A percentile compares a stretch with the other conserved stretches of the same genome.
phyloP scores from a whole-genome alignment of 64 coral and sea anemone genomes.

The Anthopleura sola region DNA sequence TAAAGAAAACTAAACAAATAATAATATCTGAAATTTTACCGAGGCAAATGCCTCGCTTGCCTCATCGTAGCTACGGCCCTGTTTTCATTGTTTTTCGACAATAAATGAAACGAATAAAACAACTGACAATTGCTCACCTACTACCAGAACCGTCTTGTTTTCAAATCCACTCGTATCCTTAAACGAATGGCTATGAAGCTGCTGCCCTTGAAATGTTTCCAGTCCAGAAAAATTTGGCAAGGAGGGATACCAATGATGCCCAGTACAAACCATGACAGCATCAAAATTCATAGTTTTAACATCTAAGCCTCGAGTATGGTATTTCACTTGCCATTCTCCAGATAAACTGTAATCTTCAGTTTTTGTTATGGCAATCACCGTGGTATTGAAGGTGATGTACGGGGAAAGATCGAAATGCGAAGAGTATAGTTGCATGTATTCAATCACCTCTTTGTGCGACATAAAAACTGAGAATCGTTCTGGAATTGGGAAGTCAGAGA shows the following conservation, averaged over 20 bases:
- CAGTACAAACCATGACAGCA: conserved; percentile 77
- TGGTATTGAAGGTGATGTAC: conserved; percentile 49
- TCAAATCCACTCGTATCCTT: conserved; percentile 78
- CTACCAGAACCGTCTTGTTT: conserved; percentile 53
- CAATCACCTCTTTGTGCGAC: conserved; percentile 50
- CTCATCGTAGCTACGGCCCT: too few species aligned
- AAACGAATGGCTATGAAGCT: conserved; percentile 84
- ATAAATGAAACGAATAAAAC: too few species aligned
- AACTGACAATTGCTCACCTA: conserved; percentile 44
- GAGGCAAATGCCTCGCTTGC: too few species aligned
- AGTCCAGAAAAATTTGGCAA: conserved; percentile 68
- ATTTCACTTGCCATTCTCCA: conserved; percentile 55
- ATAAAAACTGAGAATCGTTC: conserved; percentile 79
- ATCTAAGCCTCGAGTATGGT: not conserved
- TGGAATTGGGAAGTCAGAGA: conserved; percentile 90
- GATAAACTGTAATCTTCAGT: conserved; percentile 35
- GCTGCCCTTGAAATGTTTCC: conserved; percentile 53
- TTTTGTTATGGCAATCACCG: conserved; percentile 43
- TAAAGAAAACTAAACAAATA: too few species aligned
- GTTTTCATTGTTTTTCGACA: too few species aligned
- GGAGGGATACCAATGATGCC: conserved; percentile 65
- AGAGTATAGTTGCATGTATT: conserved; percentile 75
- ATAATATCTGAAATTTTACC: too few species aligned
- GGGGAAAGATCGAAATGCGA: conserved; percentile 52
- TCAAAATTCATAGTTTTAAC: conserved; percentile 37